Conservation (phyloP, 1,140 invertebrate species). For the Nasonia giraulti region DNA sequence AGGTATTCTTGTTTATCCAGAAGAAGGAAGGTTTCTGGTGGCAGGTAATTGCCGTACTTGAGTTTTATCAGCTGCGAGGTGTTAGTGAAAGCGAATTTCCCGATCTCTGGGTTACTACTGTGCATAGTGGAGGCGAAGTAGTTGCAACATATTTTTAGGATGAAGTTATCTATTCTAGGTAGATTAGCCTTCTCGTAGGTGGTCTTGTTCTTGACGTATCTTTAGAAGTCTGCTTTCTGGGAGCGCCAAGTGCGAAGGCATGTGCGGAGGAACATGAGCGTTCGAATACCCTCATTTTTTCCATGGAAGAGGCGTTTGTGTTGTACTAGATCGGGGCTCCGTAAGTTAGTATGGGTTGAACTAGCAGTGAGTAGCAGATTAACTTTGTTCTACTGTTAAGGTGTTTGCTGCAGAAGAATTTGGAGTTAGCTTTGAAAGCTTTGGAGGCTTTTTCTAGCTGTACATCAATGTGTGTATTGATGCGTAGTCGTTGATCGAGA, state of each 20-base stretch:
- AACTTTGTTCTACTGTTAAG: conserved; percentile 40
- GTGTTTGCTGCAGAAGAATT: conserved; percentile 39
- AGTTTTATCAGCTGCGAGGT: background rate
- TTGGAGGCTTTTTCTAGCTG: conserved; percentile 34
- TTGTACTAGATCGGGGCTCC: conserved; percentile 50
- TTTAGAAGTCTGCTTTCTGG: too few relatives aligned
- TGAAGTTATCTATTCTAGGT: conserved; percentile 43
- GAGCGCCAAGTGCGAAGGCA: too few relatives aligned
- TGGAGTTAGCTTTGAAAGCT: background rate
- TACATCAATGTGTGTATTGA: conserved; percentile 12
- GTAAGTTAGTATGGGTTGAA: conserved; percentile 50
- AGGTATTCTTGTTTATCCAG: background rate
- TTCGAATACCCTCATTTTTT: conserved; percentile 47
- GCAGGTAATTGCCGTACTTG: background rate
- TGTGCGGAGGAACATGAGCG: conserved; percentile 2
- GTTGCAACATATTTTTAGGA: background rate
- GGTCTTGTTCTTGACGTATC: background rate
- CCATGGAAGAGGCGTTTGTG: conserved; percentile 23
- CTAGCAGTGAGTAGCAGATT: conserved; percentile 41
- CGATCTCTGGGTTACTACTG: background rate
- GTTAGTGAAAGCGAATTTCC: background rate
- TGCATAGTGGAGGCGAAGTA: background rate
- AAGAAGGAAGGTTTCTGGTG: background rate
- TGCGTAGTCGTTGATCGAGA: conserved; percentile 7
- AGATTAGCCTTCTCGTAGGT: conserved; percentile 46